Base-by-base conservation (phyloP, 2,888 invertebrate genomes). In the Raillietiella orientalis region DNA sequence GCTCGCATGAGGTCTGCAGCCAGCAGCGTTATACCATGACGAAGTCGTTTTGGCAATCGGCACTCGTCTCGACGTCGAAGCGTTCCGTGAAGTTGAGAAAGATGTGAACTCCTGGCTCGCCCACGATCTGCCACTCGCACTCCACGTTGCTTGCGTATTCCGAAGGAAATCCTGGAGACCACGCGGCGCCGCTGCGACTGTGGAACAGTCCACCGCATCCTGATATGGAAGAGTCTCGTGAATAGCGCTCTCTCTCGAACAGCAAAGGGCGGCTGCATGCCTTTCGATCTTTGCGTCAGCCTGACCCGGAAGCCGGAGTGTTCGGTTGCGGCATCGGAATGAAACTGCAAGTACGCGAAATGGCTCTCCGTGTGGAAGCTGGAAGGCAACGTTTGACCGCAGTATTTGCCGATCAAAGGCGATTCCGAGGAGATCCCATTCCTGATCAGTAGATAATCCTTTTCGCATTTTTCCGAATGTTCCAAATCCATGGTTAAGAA, bases 71-170 rank as follows among this genome's bases (percentile, higher is more conserved):
- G 19, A 82, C 45, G 35, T 60, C 63, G 43, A 77, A 77, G 30
- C 72, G 50, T 2, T 57, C 59, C 1, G 53, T 37, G 41, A 79
- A 77, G 3, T 46, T 34, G 4, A 75, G 44, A 3, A 58, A 59
- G 21, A 77, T 47, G 37, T 61, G 58, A 35, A 59, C 65, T 1
- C 74, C 74, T 16, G 49, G 34, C 1, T 54, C 47, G 1, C 59
- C 52, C 17, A 47, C 43, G 27, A 79, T 56, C 35, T 62, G 62
- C 77, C 77, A 79, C 4, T 53, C 46, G 38, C 77, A 75, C 45
- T 77, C 75, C 24, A 58, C 50, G 41, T 71, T 69, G 31, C 60
- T 53, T n/a, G 54, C 54, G 43, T 79, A 79, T 33, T 48, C 47
- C 11, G 27, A 22, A 1, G 63, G 62, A 43, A 56, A 67, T 35